Evolutionary conservation across 2,113 vertebrate species (phyloP).

Genomic region (Hipposideros armiger): DNA sequence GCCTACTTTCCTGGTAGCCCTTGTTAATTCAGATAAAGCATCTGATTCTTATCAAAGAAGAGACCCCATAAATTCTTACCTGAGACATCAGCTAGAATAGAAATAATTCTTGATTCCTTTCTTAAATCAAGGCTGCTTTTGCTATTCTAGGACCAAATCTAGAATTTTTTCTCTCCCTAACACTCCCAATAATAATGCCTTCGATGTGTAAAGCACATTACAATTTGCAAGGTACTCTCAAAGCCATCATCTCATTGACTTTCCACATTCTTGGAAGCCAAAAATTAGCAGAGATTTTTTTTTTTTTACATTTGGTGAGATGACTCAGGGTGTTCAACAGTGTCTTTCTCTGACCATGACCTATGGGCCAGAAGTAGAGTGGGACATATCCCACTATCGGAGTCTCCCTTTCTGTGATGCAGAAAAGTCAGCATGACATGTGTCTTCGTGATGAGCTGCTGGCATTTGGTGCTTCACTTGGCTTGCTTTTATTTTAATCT

Average conservation of each 20-base stretch:
- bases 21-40: constrained; percentile 30
- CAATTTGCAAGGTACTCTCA: background rate
- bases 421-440: background rate
- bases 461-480: background rate
- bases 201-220: background rate
- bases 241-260: background rate
- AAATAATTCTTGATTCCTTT: background rate
- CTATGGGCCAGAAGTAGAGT: background rate
- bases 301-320: background rate
- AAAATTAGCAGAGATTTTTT: background rate
- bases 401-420: background rate
- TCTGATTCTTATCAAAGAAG: background rate
- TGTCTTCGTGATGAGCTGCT: background rate
- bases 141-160: background rate
- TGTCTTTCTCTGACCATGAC: background rate
- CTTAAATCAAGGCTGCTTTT: background rate
- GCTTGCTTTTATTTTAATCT: constrained; percentile 22
- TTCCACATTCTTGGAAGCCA: background rate
- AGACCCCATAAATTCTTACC: background rate
- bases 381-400: background rate
- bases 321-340: background rate
- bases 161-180: background rate
- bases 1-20: constrained; percentile 25
- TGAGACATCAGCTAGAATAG: background rate
- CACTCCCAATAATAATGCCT: background rate